A percentile compares a stretch with the other conserved stretches of the same genome.
These are phyloP conservation scores for Tachystola acroxantha DNA, from an alignment of 2,888 invertebrate genomes.

Conservation along the genomic window DNA sequence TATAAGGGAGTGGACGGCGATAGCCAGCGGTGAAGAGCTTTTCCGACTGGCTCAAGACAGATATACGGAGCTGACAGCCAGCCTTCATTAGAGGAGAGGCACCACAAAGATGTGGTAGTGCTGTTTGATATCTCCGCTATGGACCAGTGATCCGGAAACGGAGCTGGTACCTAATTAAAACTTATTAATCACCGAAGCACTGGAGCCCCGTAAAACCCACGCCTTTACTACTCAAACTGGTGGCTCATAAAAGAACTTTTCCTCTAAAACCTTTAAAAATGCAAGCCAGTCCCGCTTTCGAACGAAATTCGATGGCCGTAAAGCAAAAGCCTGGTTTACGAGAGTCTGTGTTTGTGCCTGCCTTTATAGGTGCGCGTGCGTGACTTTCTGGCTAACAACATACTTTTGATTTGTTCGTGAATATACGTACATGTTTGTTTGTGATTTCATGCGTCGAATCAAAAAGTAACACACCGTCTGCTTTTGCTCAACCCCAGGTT, in stretches of 20 bases:
- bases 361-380: conserved; percentile 27
- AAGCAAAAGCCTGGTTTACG: conserved; percentile 34
- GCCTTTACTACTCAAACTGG: conserved; percentile 32
- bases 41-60: too few species aligned
- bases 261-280: conserved; percentile 52
- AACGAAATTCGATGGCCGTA: conserved; percentile 45
- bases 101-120: too few species aligned
- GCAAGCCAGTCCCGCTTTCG: conserved; percentile 22
- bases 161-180: conserved; percentile 56
- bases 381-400: conserved; percentile 51
- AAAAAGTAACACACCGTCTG: too few species aligned
- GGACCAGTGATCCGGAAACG: conserved; percentile 19
- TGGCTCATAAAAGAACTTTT: conserved; percentile 55
- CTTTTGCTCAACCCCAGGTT: too few species aligned
- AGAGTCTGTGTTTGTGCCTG: conserved; percentile 9
- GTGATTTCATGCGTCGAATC: too few species aligned
- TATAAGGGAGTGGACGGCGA: too few species aligned
- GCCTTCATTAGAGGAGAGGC: too few species aligned
- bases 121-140: too few species aligned
- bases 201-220: conserved; percentile 48
- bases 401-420: conserved; percentile 43
- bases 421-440: too few species aligned
- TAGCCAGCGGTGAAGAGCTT: too few species aligned
- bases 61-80: too few species aligned
- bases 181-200: conserved; percentile 59